Conservation (phyloP, 2,888 invertebrate genomes). For the Drosophila maculinotata region DNA sequence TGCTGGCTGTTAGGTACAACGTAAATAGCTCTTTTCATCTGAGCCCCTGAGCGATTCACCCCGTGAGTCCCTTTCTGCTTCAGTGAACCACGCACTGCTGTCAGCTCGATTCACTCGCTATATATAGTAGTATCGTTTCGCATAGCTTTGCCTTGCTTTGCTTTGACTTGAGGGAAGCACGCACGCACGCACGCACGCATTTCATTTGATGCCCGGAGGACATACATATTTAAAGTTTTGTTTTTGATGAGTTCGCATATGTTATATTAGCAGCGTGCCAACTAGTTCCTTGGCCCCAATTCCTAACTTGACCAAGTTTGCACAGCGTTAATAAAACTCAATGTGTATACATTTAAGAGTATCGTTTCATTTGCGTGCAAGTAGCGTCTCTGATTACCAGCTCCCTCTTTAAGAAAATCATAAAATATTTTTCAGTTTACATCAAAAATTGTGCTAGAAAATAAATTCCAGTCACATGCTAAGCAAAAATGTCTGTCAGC, state of each 20-base stretch:
- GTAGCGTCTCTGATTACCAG: conserved; percentile 30
- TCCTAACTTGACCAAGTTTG: conserved; percentile 26
- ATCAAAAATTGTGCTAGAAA: conserved; percentile 23
- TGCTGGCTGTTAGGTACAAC: background rate
- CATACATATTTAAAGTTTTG: conserved; percentile 73
- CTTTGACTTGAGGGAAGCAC: no score
- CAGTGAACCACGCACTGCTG: conserved; percentile 56
- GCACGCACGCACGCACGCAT: conserved; percentile 55
- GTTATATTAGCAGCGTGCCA: conserved; percentile 71
- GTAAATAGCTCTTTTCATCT: conserved; percentile 28
- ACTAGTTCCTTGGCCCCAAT: conserved; percentile 40
- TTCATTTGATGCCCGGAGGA: conserved; percentile 62
- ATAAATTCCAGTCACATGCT: conserved; percentile 73
- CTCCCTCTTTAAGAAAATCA: conserved; percentile 15
- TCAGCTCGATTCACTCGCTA: conserved; percentile 44
- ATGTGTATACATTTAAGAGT: conserved; percentile 58
- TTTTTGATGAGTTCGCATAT: conserved; percentile 77
- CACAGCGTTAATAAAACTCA: conserved; percentile 51
- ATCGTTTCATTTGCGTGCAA: conserved; percentile 46
- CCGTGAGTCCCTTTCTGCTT: conserved; percentile 31
- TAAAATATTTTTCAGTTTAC: conserved; percentile 53
- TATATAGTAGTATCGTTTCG: conserved; percentile 11
- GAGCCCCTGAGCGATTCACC: conserved; percentile 8
- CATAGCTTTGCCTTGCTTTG: conserved; percentile 13
- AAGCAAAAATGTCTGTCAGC: conserved; percentile 41